Conservation (phyloP, 1,140 invertebrate species). For the Heliconius hewitsoni region DNA sequence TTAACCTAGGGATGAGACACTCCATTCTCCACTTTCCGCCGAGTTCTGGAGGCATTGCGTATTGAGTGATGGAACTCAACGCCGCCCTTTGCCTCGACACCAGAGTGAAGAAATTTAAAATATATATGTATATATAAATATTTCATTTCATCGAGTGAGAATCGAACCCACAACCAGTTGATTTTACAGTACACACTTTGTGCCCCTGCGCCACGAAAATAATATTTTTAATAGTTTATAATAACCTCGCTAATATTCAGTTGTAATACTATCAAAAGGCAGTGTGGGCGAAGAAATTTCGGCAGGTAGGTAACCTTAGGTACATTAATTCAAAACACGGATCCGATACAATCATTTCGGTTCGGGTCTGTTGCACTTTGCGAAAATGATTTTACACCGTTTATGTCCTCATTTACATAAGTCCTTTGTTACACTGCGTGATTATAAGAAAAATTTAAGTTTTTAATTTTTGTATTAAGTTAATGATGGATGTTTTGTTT, state of each 20-base stretch:
- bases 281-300: constrained; percentile 73
- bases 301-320: constrained; percentile 70
- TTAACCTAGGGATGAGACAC: too few relatives aligned
- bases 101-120: too few relatives aligned
- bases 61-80: too few relatives aligned
- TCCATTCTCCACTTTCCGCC: too few relatives aligned
- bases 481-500: not conserved
- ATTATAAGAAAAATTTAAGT: not conserved
- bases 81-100: too few relatives aligned
- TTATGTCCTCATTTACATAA: constrained; percentile 14
- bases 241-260: constrained; percentile 39
- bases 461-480: too few relatives aligned
- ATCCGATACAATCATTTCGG: constrained; percentile 53
- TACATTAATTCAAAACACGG: constrained; percentile 55
- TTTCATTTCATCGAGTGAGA: too few relatives aligned
- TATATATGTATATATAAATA: too few relatives aligned
- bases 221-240: not conserved
- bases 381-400: constrained; percentile 23
- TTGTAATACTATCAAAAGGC: constrained; percentile 27
- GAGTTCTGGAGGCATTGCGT: too few relatives aligned
- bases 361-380: constrained; percentile 54
- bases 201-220: too few relatives aligned
- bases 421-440: not conserved
- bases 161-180: too few relatives aligned
- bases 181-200: too few relatives aligned